Evolutionary conservation across 1,140 invertebrate genomes (phyloP), one percentile per base, ranked within the genome.

Genomic region (Drosophila setifemur): DNA sequence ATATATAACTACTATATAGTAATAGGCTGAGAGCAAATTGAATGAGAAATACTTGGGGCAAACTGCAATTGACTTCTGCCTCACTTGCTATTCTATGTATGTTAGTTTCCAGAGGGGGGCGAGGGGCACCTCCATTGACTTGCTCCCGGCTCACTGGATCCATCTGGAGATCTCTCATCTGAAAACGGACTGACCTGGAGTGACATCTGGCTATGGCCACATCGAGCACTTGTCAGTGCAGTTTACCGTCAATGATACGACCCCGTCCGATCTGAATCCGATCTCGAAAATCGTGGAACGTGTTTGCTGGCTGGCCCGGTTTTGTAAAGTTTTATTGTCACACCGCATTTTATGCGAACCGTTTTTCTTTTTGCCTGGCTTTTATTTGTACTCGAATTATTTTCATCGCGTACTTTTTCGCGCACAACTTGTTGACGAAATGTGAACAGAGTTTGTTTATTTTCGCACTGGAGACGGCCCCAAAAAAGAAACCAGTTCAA

Each of bases 371-470:
- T 35, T 37, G 28, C 29, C 21, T 57, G 35, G 53, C 37, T 43
- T 61, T 43, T 25, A 8, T 44, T 58, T 45, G 28, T 9, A 16
- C n/a, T n/a, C n/a, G n/a, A n/a, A n/a, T n/a, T n/a, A n/a, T n/a
- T n/a, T n/a, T n/a, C n/a, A n/a, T n/a, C n/a, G n/a, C n/a, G n/a
- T 33, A 33, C 35, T 12, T 47, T 71, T 75, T 60, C 61, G 73
- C 77, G 53, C 77, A 72, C 58, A 79, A 35, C 43, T 67, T 61
- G 57, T 66, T 81, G 77, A 81, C 77, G 77, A 81, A 81, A 81
- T 82, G 67, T 75, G 76, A 68, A 52, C 33, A 67, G 75, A 81
- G 64, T 79, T 78, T 78, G 70, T 79, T 79, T 79, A 74, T 79
- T 79, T 79, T 79, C 60, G 70, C 61, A 60, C 49, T 72, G 31